Evolutionary conservation across 2,888 invertebrate genomes (phyloP).

Genomic region (Heliconius sara): DNA sequence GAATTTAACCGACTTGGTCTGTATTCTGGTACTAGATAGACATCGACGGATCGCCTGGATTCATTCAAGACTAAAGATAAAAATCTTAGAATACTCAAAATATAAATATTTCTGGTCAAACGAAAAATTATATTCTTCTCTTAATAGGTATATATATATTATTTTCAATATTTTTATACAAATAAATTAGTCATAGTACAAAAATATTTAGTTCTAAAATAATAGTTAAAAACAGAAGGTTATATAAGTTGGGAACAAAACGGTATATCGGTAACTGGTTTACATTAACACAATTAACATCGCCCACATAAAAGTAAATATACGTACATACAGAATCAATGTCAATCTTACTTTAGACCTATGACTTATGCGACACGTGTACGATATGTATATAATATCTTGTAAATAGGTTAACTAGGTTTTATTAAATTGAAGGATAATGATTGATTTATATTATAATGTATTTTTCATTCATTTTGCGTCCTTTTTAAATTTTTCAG

Average conservation of each 20-base stretch:
- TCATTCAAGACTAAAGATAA: too few relatives aligned
- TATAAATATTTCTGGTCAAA: too few relatives aligned
- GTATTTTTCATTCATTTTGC: too few relatives aligned
- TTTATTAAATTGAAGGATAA: neutral
- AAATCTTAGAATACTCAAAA: too few relatives aligned
- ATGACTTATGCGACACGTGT: slow-evolving; percentile 23
- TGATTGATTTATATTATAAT: too few relatives aligned
- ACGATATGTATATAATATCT: neutral
- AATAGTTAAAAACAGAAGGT: neutral
- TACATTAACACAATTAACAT: slow-evolving; percentile 36
- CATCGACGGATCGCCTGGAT: too few relatives aligned
- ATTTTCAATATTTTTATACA: neutral
- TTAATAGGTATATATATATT: too few relatives aligned
- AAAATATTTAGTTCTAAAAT: neutral
- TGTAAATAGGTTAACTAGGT: neutral
- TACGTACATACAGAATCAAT: slow-evolving; percentile 11
- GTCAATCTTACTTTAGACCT: slow-evolving; percentile 17
- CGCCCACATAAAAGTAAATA: neutral
- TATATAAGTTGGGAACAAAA: slow-evolving; percentile 20
- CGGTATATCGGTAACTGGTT: slow-evolving; percentile 27
- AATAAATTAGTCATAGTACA: too few relatives aligned
- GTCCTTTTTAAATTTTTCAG: too few relatives aligned
- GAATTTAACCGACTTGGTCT: too few relatives aligned
- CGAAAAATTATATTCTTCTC: too few relatives aligned
- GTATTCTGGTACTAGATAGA: too few relatives aligned